Evolutionary conservation across 2,797 vertebrate species (phyloP), one percentile per base, ranked within the genome.

Genomic region (Oreortyx pictus): DNA sequence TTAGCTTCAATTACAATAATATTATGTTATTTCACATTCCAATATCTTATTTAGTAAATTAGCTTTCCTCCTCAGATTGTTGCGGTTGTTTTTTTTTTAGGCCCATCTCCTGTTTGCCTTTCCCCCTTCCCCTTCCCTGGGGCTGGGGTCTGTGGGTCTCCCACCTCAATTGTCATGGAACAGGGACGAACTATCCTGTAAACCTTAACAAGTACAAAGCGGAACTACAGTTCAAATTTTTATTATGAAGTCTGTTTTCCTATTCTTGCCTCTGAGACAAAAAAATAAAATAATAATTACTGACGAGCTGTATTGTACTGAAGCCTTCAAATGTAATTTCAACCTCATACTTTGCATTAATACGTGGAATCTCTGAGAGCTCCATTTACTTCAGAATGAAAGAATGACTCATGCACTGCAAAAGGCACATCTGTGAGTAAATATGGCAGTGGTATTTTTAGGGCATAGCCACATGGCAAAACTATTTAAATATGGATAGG

Each of bases 251-350:
- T 77, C 52, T 5, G 7, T 93, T 92, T 90, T 91, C 78, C 68
- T 65, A 75, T 76, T 75, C 66, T 85, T 96, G 81, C 86, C 86
- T 94, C 75, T 68, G 84, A 91, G 92, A 83, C 68, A 93, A 85
- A 92, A 78, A 52, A 29, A 27, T 25, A 25, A 2, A 24, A 50
- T 37, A 37, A 37, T 37, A 37, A 37, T 37, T 10, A 82, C 81
- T 68, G 72, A 61, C 71, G 90, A 92, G 79, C 44, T 77, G 33
- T 82, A 67, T 52, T 79, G 52, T 82, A 90, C 22, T 92, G 81
- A 92, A 90, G 49, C 49, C 89, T 96, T 95, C 83, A 92, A 94
- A 94, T 46, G 65, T 47, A 91, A 95, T 95, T 96, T 93, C 81
- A 88, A 22, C 57, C 65, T 81, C 90, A 92, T 78, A 43, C 16